These are phyloP conservation scores for Nothoprocta perdicaria DNA, from an alignment of 2,113 vertebrate genomes.

Conservation along the genomic window DNA sequence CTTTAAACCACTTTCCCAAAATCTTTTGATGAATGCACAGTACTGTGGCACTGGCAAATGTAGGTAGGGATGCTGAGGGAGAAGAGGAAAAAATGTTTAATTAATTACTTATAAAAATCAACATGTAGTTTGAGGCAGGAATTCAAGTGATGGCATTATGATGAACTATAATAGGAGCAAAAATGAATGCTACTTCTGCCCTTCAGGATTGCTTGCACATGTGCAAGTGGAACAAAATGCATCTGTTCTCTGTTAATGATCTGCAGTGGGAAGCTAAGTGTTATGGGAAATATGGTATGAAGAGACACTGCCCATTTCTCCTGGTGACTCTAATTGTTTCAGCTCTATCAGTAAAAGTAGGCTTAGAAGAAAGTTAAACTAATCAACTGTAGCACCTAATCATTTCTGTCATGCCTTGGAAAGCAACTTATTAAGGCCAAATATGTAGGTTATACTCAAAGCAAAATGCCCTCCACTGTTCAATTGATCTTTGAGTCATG, in stretches of 20 bases:
- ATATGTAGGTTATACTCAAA: not conserved
- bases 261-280: conserved; percentile 62
- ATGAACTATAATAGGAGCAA: conserved; percentile 28
- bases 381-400: conserved; percentile 65
- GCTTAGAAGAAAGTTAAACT: conserved; percentile 47
- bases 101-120: not conserved
- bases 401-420: conserved; percentile 49
- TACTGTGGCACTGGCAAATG: not conserved
- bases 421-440: conserved; percentile 51
- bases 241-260: conserved; percentile 70
- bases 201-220: conserved; percentile 66
- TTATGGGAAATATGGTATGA: conserved; percentile 69
- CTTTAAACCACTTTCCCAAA: conserved; percentile 56
- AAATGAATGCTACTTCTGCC: conserved; percentile 48
- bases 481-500: not conserved
- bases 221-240: conserved; percentile 51
- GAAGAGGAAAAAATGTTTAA: not conserved
- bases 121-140: conserved; percentile 24
- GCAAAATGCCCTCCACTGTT: not conserved
- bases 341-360: conserved; percentile 57
- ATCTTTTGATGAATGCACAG: conserved; percentile 40
- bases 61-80: not conserved
- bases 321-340: conserved; percentile 66
- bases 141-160: not conserved
- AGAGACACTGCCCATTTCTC: conserved; percentile 68